A percentile compares a stretch with the other conserved stretches of the same genome.
Evolutionary conservation across 1,140 invertebrate species (phyloP).

Genomic region (Philopotamus ludificatus): DNA sequence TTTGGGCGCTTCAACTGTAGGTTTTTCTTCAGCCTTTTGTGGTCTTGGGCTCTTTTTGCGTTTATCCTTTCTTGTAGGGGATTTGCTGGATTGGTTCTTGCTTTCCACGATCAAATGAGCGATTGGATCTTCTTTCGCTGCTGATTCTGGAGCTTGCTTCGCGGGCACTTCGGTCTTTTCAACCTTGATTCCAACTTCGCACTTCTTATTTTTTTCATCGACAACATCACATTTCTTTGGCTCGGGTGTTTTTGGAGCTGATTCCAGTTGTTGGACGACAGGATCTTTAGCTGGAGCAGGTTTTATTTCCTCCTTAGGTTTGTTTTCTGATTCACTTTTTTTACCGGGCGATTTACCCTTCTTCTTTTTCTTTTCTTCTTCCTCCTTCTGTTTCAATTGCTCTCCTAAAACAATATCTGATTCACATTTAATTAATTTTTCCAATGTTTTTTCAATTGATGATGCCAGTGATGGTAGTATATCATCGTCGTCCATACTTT

Average conservation of each 20-base stretch:
- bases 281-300: not conserved
- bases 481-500: constrained; percentile 23
- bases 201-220: no score
- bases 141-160: not conserved
- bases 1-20: not conserved
- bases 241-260: not conserved
- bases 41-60: constrained; percentile 16
- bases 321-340: constrained; percentile 8
- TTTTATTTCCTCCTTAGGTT: constrained; percentile 9
- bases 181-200: constrained; percentile 11
- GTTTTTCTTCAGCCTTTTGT: constrained; percentile 14
- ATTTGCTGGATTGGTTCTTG: not conserved
- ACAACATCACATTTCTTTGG: not conserved
- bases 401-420: constrained; percentile 30
- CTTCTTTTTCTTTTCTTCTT: constrained; percentile 20
- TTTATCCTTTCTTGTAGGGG: constrained; percentile 14
- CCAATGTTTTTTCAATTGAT: constrained; percentile 38
- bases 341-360: not conserved
- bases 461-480: constrained; percentile 31
- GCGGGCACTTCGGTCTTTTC: not conserved
- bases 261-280: not conserved
- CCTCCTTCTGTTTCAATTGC: constrained; percentile 21
- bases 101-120: constrained; percentile 4
- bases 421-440: constrained; percentile 39
- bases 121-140: not conserved